phyloP scores from a whole-genome alignment of 2,888 invertebrate genomes.

The Punctoribates punctum region DNA sequence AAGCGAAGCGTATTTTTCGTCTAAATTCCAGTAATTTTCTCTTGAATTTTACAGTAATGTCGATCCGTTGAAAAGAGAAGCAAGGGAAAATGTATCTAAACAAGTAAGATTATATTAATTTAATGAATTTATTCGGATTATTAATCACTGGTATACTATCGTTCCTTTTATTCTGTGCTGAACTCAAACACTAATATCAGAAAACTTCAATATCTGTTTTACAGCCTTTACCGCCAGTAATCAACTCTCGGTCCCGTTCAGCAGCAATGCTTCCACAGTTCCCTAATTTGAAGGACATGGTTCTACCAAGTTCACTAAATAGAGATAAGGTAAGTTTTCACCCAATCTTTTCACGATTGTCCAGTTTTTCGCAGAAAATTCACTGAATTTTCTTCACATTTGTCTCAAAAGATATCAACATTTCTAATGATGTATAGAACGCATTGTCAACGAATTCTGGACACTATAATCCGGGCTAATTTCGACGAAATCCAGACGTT shows the following conservation, averaged over 20 bases:
- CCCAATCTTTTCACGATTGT: not conserved
- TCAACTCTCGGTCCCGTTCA: not conserved
- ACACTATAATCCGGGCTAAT: constrained; percentile 56
- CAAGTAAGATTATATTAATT: not conserved
- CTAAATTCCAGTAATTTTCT: not conserved
- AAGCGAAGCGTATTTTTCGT: not conserved
- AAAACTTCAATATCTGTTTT: too few species aligned
- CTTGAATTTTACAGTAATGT: not conserved
- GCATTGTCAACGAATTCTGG: constrained; percentile 57
- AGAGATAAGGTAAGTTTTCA: constrained; percentile 52
- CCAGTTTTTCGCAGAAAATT: too few species aligned
- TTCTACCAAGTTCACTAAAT: constrained; percentile 52
- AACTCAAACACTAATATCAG: too few species aligned
- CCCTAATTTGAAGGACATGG: constrained; percentile 54
- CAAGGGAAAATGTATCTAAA: not conserved
- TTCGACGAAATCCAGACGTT: constrained; percentile 57
- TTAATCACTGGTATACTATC: too few species aligned
- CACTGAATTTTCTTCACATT: too few species aligned
- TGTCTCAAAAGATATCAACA: constrained; percentile 55
- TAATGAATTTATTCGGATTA: too few species aligned
- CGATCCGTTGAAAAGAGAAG: not conserved
- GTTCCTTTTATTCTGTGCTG: too few species aligned
- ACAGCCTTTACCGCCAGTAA: not conserved
- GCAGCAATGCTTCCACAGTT: constrained; percentile 56
- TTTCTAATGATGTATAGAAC: constrained; percentile 58